Conservation (phyloP, 2,113 vertebrate genomes). For the Rallus limicola region DNA sequence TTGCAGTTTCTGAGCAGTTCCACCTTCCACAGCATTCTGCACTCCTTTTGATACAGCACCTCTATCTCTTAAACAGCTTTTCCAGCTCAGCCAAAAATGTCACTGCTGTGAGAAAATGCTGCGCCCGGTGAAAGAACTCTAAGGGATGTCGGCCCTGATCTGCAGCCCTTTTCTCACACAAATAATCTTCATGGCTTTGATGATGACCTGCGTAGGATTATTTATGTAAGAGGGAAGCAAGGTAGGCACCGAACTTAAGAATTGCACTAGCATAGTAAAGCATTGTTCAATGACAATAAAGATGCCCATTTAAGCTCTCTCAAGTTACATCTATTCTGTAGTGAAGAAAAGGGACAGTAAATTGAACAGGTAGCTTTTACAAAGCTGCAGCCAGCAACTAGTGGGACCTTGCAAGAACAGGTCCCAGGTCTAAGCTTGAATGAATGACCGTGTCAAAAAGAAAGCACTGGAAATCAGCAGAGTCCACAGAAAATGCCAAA, state of each 20-base stretch:
- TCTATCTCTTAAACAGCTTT: neutral
- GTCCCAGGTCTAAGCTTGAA: neutral
- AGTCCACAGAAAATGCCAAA: neutral
- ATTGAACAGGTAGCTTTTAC: neutral
- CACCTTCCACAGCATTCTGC: neutral
- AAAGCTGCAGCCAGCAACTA: neutral
- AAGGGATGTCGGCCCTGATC: neutral
- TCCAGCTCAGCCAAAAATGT: neutral
- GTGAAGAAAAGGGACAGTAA: neutral
- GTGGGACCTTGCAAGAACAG: neutral
- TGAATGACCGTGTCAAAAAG: neutral
- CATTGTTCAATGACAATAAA: neutral
- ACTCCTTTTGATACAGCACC: neutral
- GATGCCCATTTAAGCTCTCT: neutral
- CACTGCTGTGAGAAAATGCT: neutral
- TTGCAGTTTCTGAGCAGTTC: neutral
- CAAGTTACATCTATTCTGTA: neutral
- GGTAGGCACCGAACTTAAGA: neutral
- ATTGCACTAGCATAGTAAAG: neutral
- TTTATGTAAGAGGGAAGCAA: neutral
- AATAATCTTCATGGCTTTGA: constrained; percentile 1
- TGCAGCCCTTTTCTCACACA: neutral
- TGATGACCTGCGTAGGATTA: constrained; percentile 6
- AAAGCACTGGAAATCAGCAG: neutral
- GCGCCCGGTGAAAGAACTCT: neutral